phyloP scores from a whole-genome alignment of 2,113 vertebrate genomes.

The Colistium nudipinnis region DNA sequence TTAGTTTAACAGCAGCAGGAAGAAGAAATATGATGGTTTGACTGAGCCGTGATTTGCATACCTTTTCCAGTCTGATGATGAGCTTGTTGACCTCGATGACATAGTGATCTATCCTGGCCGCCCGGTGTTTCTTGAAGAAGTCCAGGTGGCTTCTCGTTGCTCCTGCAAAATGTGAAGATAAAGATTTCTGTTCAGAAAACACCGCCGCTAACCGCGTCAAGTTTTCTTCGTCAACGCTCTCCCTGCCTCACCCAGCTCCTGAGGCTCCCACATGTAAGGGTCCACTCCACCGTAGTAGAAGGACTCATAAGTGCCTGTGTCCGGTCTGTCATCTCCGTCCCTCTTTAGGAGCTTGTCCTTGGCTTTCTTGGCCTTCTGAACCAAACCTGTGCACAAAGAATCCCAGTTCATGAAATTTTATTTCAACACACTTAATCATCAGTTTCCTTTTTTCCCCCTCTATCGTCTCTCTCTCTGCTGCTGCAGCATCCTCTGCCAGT shows the following conservation, averaged over 20 bases:
- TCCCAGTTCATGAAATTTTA: neutral
- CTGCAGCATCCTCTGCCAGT: slow-evolving; percentile 26
- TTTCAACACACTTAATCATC: neutral
- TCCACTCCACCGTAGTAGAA: slow-evolving; percentile 96
- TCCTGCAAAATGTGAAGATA: slow-evolving; percentile 71
- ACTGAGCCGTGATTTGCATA: slow-evolving; percentile 57
- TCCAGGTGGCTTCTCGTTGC: slow-evolving; percentile 90
- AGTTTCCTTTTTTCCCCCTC: neutral
- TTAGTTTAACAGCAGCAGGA: neutral
- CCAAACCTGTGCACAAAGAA: slow-evolving; percentile 82
- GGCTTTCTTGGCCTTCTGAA: slow-evolving; percentile 96
- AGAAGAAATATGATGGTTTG: neutral
- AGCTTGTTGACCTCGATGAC: slow-evolving; percentile 98
- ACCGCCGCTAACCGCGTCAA: neutral
- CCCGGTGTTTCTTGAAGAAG: slow-evolving; percentile 93
- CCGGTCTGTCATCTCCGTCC: slow-evolving; percentile 88
- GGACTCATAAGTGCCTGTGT: slow-evolving; percentile 89
- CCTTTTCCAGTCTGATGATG: slow-evolving; percentile 98
- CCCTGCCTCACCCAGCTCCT: slow-evolving; percentile 93
- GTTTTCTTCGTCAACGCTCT: neutral
- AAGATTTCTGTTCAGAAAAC: neutral
- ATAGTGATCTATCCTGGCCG: slow-evolving; percentile 96
- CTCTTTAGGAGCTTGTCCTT: slow-evolving; percentile 93
- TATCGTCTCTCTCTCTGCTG: neutral
- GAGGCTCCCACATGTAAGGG: slow-evolving; percentile 97